Base-by-base conservation (phyloP, 2,113 vertebrate species). In the Pseudopodoces humilis region DNA sequence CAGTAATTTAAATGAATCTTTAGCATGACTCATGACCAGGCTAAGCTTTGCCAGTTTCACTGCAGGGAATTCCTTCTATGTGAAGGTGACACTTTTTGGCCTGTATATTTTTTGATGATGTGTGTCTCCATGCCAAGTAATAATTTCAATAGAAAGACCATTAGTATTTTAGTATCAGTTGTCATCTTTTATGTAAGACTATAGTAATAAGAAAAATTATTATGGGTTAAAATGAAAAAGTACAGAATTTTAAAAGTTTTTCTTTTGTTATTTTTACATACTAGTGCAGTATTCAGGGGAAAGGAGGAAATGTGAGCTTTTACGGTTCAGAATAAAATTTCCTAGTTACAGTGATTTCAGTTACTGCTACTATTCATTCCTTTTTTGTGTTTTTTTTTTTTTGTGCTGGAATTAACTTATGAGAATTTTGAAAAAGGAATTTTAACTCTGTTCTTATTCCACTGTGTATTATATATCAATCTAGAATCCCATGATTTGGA, bases 1-100 rank as follows among this genome's bases (percentile, higher is more conserved):
- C 96, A 97, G 95, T 94, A 93, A 83, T 95, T 93, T 94, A 96
- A 96, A 96, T 95, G 84, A 97, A 89, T 96, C 91, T 95, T 95
- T 94, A 95, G 59, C 59, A 83, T 94, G 92, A 96, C 91, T 95
- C 91, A 92, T 87, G 86, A 80, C 68, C 24, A 83, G 50, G 25
- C 68, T 90, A 65, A 88, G 87, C 68, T 81, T 90, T 94, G 95
- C 94, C 75, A 94, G 59, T 94, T 94, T 93, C 86, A 64, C 95
- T 94, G 86, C 75, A 72, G 96, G 92, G 94, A 94, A 71, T 96
- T 96, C 87, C 87, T 95, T 22, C 75, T 28, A 72, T 94, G 65
- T 91, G 83, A 96, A 97, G 96, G 96, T 97, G 94, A 96, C 96
- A 82, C 33, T 95, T 68, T 13, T 23, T 92, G 95, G 68, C 86